Evolutionary conservation across 2,888 invertebrate species (phyloP).

Genomic region (Arctia plantaginis): DNA sequence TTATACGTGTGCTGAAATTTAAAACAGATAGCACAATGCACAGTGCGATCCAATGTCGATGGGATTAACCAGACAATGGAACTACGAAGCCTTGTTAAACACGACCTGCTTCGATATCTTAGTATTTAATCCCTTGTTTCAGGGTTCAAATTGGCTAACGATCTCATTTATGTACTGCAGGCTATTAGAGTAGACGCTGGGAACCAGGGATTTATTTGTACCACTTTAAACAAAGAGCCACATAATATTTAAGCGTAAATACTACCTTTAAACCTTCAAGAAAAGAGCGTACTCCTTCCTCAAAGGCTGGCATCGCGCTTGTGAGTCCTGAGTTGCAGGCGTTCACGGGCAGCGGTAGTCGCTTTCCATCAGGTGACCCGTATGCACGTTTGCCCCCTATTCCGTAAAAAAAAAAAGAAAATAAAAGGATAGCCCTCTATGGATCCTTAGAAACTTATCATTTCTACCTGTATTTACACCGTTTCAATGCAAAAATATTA

Average conservation of each 20-base stretch:
- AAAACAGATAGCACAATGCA: constrained; percentile 36
- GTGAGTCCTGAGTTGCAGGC: no score
- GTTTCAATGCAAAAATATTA: neutral
- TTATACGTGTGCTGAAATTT: constrained; percentile 21
- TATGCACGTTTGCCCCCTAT: no score
- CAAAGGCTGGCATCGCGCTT: no score
- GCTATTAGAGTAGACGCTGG: constrained; percentile 38
- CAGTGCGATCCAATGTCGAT: constrained; percentile 29
- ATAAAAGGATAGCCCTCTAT: neutral
- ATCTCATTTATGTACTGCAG: constrained; percentile 37
- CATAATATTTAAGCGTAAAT: neutral
- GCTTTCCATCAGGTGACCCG: no score
- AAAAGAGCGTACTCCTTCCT: no score
- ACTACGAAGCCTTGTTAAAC: constrained; percentile 39
- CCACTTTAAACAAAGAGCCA: neutral
- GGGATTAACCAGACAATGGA: constrained; percentile 49
- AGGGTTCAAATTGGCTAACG: constrained; percentile 19
- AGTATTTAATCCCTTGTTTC: constrained; percentile 10
- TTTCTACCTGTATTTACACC: neutral
- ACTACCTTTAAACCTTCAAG: no score
- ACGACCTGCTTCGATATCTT: constrained; percentile 16
- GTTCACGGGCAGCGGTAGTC: no score
- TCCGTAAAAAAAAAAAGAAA: no score
- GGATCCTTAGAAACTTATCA: neutral
- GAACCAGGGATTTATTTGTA: constrained; percentile 31